Conservation (phyloP, 2,797 vertebrate species). For the Orestias chungarensis region DNA sequence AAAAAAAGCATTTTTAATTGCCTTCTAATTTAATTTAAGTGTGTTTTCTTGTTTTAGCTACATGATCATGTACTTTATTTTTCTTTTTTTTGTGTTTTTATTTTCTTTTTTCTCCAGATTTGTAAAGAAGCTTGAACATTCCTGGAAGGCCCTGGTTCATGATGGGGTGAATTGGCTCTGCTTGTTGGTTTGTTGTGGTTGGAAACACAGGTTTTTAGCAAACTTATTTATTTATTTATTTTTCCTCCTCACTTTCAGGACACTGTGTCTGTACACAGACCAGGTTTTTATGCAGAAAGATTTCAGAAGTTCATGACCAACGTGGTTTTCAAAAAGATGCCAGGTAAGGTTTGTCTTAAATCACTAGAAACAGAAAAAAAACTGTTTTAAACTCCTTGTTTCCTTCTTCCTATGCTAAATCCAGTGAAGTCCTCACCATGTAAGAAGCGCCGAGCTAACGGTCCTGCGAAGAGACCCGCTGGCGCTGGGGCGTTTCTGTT, state of each 20-base stretch:
- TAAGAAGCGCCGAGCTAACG: conserved; percentile 86
- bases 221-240: background rate
- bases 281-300: conserved; percentile 93
- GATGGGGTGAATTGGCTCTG: conserved; percentile 85
- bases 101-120: no score
- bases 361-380: background rate
- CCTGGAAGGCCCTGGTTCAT: conserved; percentile 94
- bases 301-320: conserved; percentile 95
- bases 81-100: conserved; percentile 32
- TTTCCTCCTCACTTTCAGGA: conserved; percentile 80
- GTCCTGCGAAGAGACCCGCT: conserved; percentile 74
- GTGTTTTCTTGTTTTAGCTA: background rate
- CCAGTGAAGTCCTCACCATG: conserved; percentile 88
- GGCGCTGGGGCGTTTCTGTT: conserved; percentile 43
- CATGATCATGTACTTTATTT: conserved; percentile 11
- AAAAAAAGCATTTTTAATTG: background rate
- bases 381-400: background rate
- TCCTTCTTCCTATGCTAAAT: conserved; percentile 11
- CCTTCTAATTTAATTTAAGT: background rate
- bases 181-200: background rate
- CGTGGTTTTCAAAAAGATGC: conserved; percentile 86
- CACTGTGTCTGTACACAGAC: conserved; percentile 92
- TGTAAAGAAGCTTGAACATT: conserved; percentile 94
- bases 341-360: conserved; percentile 73
- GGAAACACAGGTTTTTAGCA: background rate